Base-by-base conservation (phyloP, 92 coral and sea anemone genomes). In the Phymanthus crucifer region DNA sequence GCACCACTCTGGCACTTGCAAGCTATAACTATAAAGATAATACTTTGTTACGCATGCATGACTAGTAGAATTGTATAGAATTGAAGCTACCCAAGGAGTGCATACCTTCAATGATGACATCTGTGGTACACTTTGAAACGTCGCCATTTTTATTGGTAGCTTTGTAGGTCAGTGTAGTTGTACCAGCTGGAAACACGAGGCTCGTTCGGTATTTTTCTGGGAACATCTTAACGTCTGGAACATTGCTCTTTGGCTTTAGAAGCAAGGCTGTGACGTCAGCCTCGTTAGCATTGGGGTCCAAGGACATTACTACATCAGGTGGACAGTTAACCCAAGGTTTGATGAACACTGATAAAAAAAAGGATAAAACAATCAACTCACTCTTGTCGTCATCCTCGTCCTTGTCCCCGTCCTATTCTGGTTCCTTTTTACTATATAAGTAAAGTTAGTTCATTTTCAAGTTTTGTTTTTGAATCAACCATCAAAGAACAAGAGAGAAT, bases 271-370 rank as follows among this genome's bases (percentile, higher is more conserved):
- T 76, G 36, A 85, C 83, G 77, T 88, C 85, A 47, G 89, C 83
- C 9, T 35, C 77, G 12, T 78, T 75, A 19, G 71, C 46, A 45
- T 81, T 82, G 35, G 83, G 80, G 3, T 52, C 85, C 21, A 91
- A 74, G 10, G 66, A 76, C 40, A 83, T 75, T 3, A 47, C 4
- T 31, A 91, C 81, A 56, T 4, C 72, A 1, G 57, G 17, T 11
- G 88, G 87, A 68, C 95, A 91, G n/a, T 40, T 34, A 29, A 91
- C 76, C 95, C 95, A 91, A n/a, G 95, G 95, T 69, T 83, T 72
- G 32, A 73, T 27, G 52, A 76, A 79, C 18, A 50, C 95, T 91
- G 57, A 27, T 32, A 56, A 21, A 40, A 32, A 52, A n/a, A n/a
- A n/a, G n/a, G n/a, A n/a, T n/a, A n/a, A n/a, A n/a, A n/a, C n/a